Conservation (phyloP, 1,140 invertebrate species). For the Heliconius eleuchia region DNA sequence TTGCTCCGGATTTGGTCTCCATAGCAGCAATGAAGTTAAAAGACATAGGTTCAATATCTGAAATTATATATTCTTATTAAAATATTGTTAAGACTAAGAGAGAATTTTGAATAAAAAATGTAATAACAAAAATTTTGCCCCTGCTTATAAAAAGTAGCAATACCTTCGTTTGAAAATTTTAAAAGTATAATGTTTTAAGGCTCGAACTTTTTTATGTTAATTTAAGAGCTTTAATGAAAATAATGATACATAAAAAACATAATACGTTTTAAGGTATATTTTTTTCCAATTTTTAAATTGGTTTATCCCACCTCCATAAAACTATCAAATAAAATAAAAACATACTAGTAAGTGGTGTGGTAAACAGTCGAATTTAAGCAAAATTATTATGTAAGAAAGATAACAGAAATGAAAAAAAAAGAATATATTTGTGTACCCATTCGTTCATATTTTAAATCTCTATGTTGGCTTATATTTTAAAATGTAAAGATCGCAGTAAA, state of each 20-base stretch:
- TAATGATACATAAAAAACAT: not conserved
- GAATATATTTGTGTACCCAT: no score
- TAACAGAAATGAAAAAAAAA: no score
- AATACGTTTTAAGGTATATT: not conserved
- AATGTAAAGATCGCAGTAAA: not conserved
- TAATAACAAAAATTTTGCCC: not conserved
- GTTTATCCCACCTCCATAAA: no score
- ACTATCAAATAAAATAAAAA: no score
- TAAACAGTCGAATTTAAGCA: no score
- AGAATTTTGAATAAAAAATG: not conserved
- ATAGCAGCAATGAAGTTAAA: constrained; percentile 85
- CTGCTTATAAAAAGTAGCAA: not conserved
- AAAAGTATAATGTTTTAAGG: not conserved
- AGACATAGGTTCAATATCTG: constrained; percentile 86
- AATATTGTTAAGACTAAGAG: not conserved
- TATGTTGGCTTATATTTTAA: not conserved
- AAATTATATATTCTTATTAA: constrained; percentile 19
- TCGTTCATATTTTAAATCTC: not conserved
- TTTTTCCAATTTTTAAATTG: no score
- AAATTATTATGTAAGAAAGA: no score
- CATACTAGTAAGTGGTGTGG: no score
- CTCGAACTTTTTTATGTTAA: not conserved
- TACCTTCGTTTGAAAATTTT: not conserved
- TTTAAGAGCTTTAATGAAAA: not conserved
- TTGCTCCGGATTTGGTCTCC: constrained; percentile 88